Conservation (phyloP, 37 sponge, comb jelly and placozoan genomes). For the Sycon ciliatum region DNA sequence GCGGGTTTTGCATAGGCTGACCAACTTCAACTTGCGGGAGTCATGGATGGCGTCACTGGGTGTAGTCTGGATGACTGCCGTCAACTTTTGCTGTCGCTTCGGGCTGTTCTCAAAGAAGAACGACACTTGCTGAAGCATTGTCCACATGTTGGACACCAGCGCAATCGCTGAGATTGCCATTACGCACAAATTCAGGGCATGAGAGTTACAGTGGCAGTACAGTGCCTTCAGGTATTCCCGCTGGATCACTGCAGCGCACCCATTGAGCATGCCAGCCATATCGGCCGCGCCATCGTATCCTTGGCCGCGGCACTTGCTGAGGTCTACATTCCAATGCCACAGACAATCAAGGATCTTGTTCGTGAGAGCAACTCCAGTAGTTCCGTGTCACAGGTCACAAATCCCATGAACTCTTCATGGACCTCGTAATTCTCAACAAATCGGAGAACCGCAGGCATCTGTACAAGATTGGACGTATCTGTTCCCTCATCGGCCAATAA, state of each 20-base stretch:
- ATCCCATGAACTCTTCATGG: not conserved
- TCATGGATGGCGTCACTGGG: not conserved
- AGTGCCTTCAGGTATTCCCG: not conserved
- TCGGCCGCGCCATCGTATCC: not conserved
- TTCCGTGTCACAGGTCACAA: not conserved
- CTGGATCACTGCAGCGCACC: not conserved
- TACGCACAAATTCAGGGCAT: not conserved
- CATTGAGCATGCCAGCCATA: not conserved
- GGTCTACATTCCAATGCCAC: not conserved
- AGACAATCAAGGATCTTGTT: not conserved
- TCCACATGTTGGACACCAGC: not conserved
- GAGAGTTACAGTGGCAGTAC: not conserved
- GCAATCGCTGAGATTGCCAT: not conserved
- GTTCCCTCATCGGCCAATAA: not conserved
- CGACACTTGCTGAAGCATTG: not conserved
- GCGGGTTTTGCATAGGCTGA: not conserved
- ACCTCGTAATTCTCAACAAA: not conserved
- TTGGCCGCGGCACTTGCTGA: not conserved
- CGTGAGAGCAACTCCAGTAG: not conserved
- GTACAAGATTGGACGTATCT: not conserved
- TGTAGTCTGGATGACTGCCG: not conserved
- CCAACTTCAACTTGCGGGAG: not conserved
- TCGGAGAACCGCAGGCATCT: not conserved
- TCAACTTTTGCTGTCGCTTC: not conserved
- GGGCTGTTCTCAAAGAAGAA: not conserved